Conservation (phyloP, 2,797 vertebrate species). For the Tokudaia tokunoshimensis region DNA sequence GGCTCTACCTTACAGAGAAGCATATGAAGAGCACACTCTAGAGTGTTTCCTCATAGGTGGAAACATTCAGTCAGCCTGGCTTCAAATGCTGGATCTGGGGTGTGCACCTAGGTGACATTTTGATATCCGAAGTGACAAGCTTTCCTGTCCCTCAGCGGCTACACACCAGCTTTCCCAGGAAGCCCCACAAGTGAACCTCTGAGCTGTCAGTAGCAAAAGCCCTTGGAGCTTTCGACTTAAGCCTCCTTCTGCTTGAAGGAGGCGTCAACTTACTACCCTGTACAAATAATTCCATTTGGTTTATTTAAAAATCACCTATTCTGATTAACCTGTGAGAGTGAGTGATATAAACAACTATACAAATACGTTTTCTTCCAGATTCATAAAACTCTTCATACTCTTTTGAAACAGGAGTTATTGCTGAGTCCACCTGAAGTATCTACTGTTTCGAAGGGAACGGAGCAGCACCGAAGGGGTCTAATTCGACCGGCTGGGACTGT, state of each 20-base stretch:
- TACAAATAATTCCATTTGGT: constrained; percentile 34
- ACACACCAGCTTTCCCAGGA: neutral
- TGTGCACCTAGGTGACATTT: neutral
- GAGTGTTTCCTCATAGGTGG: constrained; percentile 34
- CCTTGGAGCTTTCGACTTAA: neutral
- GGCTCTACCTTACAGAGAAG: constrained; percentile 76
- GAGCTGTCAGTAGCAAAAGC: constrained; percentile 24
- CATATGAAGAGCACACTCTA: constrained; percentile 29
- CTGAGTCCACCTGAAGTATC: constrained; percentile 73
- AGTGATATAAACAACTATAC: constrained; percentile 71
- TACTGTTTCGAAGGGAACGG: constrained; percentile 97
- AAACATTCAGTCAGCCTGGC: constrained; percentile 4
- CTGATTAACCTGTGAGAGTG: constrained; percentile 66
- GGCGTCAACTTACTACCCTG: constrained; percentile 37
- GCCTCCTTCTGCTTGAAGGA: neutral
- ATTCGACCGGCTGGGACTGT: constrained; percentile 88
- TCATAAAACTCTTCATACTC: constrained; percentile 75
- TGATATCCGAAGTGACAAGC: rapidly evolving
- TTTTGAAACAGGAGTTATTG: constrained; percentile 74
- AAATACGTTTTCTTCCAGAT: constrained; percentile 72
- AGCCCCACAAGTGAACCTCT: constrained; percentile 25
- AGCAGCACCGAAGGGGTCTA: constrained; percentile 97
- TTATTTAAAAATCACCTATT: constrained; percentile 62
- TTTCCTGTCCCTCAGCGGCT: neutral
- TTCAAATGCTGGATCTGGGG: constrained; percentile 52